Base-by-base conservation (phyloP, 2,797 vertebrate genomes). In the Muscicapa striata region DNA sequence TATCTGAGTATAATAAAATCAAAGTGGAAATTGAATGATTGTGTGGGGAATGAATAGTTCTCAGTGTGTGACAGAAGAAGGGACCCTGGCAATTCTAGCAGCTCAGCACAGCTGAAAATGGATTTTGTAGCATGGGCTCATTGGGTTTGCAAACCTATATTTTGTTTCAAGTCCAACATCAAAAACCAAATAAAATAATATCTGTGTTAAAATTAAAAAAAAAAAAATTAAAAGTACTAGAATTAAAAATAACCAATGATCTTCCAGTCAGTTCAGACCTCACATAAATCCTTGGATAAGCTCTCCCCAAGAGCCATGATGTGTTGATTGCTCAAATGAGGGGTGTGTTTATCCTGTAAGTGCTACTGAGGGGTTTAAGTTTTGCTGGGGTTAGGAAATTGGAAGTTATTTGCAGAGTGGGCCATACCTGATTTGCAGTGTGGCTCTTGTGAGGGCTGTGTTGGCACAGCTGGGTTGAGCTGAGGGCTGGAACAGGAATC, bases 1-100 rank as follows among this genome's bases (percentile, higher is more conserved):
- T 87, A 84, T 46, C 85, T 76, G 58, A 82, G 54, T 69, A 58
- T 73, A 87, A 92, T 91, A 73, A 93, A 93, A 94, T 93, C 61
- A 77, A 79, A 92, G 78, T 58, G 73, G 59, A 82, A 68, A 74
- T 75, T 58, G 87, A 89, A 62, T 75, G 81, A 83, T 93, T 95
- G 54, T 80, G 84, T 82, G 81, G 75, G 52, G 77, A 84, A 78
- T 81, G 54, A 77, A 85, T 49, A 85, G 87, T 87, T 87, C 64
- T 90, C 16, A 0, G 62, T 70, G 57, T 59, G 66, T 0, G 1
- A 83, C 40, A 80, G 72, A 69, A 32, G 74, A 80, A 30, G 19
- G 61, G 74, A 87, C 72, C 46, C 84, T 87, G 66, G 69, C 30
- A 81, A 64, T 81, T 55, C 66, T 29, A 52, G 76, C 36, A 82